Percentiles rank a stretch among this genome's conserved stretches.
phyloP scores from a whole-genome alignment of 1,140 invertebrate species.

The Ericerus pela region DNA sequence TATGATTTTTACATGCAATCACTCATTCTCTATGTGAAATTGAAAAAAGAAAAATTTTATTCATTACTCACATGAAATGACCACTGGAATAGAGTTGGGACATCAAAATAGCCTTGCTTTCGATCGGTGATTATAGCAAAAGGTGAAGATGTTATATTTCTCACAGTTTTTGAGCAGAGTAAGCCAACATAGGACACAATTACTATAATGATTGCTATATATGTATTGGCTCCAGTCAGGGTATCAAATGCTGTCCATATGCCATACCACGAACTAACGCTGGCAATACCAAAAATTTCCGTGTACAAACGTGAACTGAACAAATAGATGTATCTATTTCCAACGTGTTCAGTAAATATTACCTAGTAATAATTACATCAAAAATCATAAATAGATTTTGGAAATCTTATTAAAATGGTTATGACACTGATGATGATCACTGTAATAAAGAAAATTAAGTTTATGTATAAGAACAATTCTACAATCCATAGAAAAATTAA shows the following conservation, averaged over 20 bases:
- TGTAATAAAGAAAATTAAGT: too few relatives aligned
- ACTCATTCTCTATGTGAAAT: too few relatives aligned
- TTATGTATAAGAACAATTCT: too few relatives aligned
- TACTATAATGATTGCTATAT: constrained; percentile 40
- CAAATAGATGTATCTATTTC: constrained; percentile 37
- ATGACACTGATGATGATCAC: too few relatives aligned
- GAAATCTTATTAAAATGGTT: too few relatives aligned
- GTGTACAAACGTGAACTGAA: constrained; percentile 58
- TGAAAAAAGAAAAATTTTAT: too few relatives aligned
- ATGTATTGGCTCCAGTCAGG: constrained; percentile 42
- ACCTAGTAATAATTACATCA: constrained; percentile 1
- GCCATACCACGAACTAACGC: constrained; percentile 71
- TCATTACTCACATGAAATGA: background rate
- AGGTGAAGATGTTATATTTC: constrained; percentile 67
- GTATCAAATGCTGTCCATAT: constrained; percentile 59
- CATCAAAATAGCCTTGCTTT: constrained; percentile 57
- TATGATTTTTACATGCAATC: too few relatives aligned
- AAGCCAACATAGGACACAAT: constrained; percentile 42
- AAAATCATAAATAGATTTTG: too few relatives aligned
- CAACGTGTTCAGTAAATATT: constrained; percentile 2
- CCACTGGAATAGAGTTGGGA: constrained; percentile 56
- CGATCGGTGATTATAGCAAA: constrained; percentile 57
- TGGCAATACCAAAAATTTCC: constrained; percentile 52
- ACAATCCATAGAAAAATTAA: too few relatives aligned
- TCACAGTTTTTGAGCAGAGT: constrained; percentile 44